A percentile compares a stretch with the other conserved stretches of the same genome.
phyloP scores from a whole-genome alignment of 2,888 invertebrate genomes.

The Dendrolimus houi region DNA sequence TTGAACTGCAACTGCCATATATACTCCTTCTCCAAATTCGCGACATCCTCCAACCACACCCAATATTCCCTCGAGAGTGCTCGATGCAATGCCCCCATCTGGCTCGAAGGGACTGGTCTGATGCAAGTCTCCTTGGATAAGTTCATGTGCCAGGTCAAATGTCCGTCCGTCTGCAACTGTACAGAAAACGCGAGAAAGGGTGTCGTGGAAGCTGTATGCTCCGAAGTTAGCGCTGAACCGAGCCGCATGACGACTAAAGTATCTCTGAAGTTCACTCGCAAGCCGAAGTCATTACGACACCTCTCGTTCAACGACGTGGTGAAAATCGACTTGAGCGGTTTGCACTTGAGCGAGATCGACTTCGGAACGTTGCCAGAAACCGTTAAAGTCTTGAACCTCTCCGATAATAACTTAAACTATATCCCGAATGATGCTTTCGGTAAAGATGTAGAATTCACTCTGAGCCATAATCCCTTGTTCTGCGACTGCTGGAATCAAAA shows the following conservation, averaged over 20 bases:
- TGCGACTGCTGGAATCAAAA: conserved; percentile 12
- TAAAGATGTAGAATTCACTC: conserved; percentile 5
- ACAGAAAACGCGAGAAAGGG: conserved; percentile 4
- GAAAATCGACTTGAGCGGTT: conserved; percentile 1
- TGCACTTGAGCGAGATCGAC: conserved; percentile 3
- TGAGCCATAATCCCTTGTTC: conserved; percentile 8
- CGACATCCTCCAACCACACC: background rate
- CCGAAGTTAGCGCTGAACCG: conserved; percentile 3
- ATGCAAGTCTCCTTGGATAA: background rate
- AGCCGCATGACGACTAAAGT: background rate
- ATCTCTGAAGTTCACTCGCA: background rate
- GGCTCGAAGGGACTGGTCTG: no score
- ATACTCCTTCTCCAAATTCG: conserved; percentile 5
- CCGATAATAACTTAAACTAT: conserved; percentile 4
- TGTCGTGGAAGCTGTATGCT: conserved; percentile 9
- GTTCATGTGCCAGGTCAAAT: conserved; percentile 9
- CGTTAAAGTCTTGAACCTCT: conserved; percentile 10
- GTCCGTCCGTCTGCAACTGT: conserved; percentile 10
- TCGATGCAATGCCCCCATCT: conserved; percentile 1
- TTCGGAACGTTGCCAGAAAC: conserved; percentile 1
- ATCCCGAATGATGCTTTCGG: conserved; percentile 4
- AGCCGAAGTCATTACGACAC: background rate
- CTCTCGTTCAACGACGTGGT: conserved; percentile 4
- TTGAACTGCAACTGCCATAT: conserved; percentile 15
- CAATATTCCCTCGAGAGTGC: conserved; percentile 4